Conservation (phyloP, 1,140 invertebrate genomes). For the Cotesia vestalis region DNA sequence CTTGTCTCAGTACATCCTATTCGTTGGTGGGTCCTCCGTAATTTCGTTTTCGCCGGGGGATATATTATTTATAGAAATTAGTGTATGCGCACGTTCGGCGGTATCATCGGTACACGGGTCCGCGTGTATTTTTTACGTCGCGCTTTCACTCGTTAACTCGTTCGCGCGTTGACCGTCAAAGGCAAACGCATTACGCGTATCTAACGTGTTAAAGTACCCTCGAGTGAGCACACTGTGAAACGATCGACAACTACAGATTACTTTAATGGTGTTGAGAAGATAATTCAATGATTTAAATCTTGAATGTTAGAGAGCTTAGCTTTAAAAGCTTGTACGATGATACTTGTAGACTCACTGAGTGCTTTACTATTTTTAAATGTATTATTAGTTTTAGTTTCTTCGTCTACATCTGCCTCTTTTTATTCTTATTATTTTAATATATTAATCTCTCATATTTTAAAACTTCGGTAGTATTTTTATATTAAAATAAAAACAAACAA, state of each 20-base stretch:
- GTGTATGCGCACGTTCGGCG: constrained; percentile 58
- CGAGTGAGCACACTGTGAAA: constrained; percentile 7
- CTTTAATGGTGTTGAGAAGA: background rate
- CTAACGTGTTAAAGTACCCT: constrained; percentile 17
- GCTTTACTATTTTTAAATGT: constrained; percentile 36
- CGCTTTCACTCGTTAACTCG: constrained; percentile 34
- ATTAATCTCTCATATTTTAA: background rate
- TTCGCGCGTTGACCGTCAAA: constrained; percentile 18
- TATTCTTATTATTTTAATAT: background rate
- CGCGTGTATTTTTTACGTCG: constrained; percentile 51
- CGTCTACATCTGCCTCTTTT: background rate
- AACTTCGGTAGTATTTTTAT: background rate
- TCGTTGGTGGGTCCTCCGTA: constrained; percentile 49
- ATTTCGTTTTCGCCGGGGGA: constrained; percentile 21
- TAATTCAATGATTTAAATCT: background rate
- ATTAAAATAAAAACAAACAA: background rate
- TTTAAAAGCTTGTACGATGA: constrained; percentile 18
- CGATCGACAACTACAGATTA: background rate
- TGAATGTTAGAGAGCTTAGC: background rate
- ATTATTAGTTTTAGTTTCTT: background rate
- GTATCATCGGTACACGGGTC: constrained; percentile 48
- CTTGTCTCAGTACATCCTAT: constrained; percentile 10
- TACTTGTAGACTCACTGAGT: constrained; percentile 4
- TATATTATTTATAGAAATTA: constrained; percentile 65
- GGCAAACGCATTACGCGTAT: constrained; percentile 13